Evolutionary conservation across 30 jellyfish, hydroid and myxozoan species (phyloP).

Genomic region (Catostylus mosaicus): DNA sequence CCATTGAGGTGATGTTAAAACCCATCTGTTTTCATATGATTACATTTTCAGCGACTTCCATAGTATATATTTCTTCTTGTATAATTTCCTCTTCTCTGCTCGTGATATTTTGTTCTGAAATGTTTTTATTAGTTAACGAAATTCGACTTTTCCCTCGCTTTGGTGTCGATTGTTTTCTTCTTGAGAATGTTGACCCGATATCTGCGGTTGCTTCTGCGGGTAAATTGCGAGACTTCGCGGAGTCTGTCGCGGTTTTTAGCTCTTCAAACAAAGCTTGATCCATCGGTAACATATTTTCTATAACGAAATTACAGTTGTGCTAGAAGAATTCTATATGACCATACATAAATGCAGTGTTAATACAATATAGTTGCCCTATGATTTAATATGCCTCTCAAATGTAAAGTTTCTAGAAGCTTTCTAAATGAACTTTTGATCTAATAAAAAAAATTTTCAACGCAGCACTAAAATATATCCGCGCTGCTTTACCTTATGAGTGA

Average conservation of each 20-base stretch:
- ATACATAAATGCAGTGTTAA: too few species aligned
- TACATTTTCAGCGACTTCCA: constrained; percentile 60
- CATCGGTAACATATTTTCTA: constrained; percentile 67
- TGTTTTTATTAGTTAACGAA: too few species aligned
- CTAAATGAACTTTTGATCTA: too few species aligned
- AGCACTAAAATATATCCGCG: too few species aligned
- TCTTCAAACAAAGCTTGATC: constrained; percentile 58
- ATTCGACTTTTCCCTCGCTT: background rate
- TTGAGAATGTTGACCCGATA: background rate
- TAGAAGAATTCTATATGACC: too few species aligned
- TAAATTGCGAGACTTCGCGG: background rate
- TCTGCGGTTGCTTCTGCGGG: background rate
- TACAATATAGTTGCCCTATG: too few species aligned
- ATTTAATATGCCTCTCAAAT: too few species aligned
- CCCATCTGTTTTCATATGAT: constrained; percentile 7
- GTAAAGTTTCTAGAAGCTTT: too few species aligned
- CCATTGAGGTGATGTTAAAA: too few species aligned
- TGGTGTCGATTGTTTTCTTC: background rate
- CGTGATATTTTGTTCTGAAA: background rate
- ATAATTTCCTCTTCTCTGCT: constrained; percentile 20
- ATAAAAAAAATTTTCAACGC: too few species aligned
- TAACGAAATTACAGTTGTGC: background rate
- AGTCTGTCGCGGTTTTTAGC: background rate
- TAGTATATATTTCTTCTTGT: constrained; percentile 23
- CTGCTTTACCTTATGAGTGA: too few species aligned